Conservation (phyloP, 2,113 vertebrate genomes). For the Petrocephalus zakoni region DNA sequence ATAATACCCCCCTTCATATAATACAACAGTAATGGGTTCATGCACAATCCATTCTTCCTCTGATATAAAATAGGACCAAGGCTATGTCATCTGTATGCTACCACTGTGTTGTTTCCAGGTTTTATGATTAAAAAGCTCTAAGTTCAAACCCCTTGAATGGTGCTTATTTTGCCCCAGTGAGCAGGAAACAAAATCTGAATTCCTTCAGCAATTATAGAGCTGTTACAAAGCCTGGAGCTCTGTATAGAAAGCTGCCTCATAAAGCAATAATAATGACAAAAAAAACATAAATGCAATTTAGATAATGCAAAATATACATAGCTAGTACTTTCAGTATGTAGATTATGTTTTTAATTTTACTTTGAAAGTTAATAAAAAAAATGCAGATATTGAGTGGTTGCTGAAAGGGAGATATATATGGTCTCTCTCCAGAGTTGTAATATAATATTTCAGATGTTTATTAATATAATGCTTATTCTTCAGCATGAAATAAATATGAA, state of each 20-base stretch:
- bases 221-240: neutral
- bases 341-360: neutral
- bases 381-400: neutral
- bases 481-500: constrained; percentile 4
- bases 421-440: neutral
- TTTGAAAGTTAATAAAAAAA: constrained; percentile 7
- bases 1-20: neutral
- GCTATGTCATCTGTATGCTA: neutral
- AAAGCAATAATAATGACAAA: neutral
- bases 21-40: neutral
- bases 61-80: neutral
- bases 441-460: neutral
- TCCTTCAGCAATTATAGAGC: neutral
- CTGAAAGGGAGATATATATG: neutral
- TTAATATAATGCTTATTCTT: neutral
- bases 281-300: constrained; percentile 5
- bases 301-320: neutral
- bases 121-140: neutral
- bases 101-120: neutral
- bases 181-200: neutral
- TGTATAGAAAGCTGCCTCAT: neutral
- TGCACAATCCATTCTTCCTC: neutral
- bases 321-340: neutral
- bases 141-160: neutral
- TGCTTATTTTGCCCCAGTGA: neutral